Base-by-base conservation (phyloP, 2,113 vertebrate species). In the Onychorhynchus coronatus region DNA sequence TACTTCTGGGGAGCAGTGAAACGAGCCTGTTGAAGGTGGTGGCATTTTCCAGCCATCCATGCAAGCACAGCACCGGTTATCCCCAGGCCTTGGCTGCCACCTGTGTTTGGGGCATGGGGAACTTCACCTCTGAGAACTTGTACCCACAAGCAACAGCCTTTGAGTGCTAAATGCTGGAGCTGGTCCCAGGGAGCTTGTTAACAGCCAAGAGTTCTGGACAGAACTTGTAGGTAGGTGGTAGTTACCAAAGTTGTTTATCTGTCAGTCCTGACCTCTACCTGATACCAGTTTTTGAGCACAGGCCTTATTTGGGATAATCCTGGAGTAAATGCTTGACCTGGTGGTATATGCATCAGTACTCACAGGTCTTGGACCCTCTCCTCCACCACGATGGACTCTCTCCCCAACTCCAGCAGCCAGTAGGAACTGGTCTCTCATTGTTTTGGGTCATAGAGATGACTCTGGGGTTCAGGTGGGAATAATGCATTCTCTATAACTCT, bases 41-140 rank as follows among this genome's bases (percentile, higher is more conserved):
- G 39, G 98, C 97, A 74, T 98, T 98, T 89, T 98, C 98, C 50
- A 98, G 88, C 98, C 98, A 99, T 65, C 98, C 98, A 1, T 98
- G 98, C 75, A 99, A 93, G 83, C 98, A 99, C 27, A 99, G 91
- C 50, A 99, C 97, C 3, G 97, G 97, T 58, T n/a, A 83, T 91
- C 98, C 98, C 98, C 98, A 98, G 47, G 97, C 73, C 77, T 98
- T 97, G 75, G 97, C 98, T 70, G 96, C 97, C 18, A 98, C 96
- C 42, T 98, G 95, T 53, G 98, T 98, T 98, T 98, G 98, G 8
- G 98, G 98, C 16, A 99, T 83, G 0, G 97, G n/a, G 11, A 99
- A 15, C 20, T 75, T 97, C 76, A 99, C 71, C 91, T 99, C 98
- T 42, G 97, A 97, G 73, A 97, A 88, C 13, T 72, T 58, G 35